Evolutionary conservation across 2,888 invertebrate genomes (phyloP), one percentile per base, ranked within the genome.

Genomic region (Drosophila meridionalis): DNA sequence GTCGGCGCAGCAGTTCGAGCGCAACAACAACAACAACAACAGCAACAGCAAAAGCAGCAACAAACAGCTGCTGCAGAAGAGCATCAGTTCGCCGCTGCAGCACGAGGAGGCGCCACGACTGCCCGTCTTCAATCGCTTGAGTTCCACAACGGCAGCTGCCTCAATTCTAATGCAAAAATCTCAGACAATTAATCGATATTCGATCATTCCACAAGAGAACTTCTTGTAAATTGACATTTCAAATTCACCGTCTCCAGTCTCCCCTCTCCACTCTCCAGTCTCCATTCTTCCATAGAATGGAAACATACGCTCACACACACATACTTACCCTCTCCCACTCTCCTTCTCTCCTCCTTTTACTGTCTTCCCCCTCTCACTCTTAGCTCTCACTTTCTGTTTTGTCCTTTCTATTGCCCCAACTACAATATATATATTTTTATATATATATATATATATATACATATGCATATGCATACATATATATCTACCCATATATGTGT

Each of bases 81-180:
- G 91, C 69, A 83, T 84, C 60, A 91, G 89, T 64, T 87, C 92
- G 53, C 91, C 59, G 67, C 12, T 73, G 58, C 76, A 76, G 2
- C 74, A 80, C 34, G 86, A 89, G 72, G 86, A 87, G 73, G 72
- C 69, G 64, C 95, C 95, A 59, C 94, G 97, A 87, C 94, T 97
- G 92, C 97, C 97, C 52, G 97, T 97, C 42, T 97, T 97, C 94
- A 96, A 96, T 93, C 94, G 95, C 90, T 94, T 96, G 89, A 95
- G 95, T 90, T 94, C 94, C 78, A 94, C 94, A 65, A 90, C 94
- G 73, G 63, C 38, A 4, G 28, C 67, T 1, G 28, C 47, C 40
- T 12, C 67, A 28, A 64, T 64, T 40, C 28, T 67, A 55, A 42
- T 68, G 68, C 68, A 68, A 66, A 36, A 68, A 68, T 68, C 68